Conservation (phyloP, 2,113 vertebrate species). For the Corydoras maculifer region DNA sequence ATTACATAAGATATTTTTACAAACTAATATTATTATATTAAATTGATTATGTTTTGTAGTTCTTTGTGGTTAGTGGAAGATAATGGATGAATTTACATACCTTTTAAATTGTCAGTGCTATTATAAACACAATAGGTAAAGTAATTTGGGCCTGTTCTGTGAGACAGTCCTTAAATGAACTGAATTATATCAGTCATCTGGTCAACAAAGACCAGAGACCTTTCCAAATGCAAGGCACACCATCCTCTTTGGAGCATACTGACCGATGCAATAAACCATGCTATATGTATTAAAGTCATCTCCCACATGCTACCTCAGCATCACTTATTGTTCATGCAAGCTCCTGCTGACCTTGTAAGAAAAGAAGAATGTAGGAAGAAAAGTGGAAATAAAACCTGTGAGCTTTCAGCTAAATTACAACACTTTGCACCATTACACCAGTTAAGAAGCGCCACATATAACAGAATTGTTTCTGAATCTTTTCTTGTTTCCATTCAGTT, state of each 20-base stretch:
- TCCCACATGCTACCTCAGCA: constrained; percentile 99
- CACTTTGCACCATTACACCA: constrained; percentile 85
- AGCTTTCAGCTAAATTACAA: constrained; percentile 83
- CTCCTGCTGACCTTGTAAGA: constrained; percentile 88
- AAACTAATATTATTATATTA: no score
- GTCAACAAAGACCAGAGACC: constrained; percentile 94
- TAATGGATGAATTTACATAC: not conserved
- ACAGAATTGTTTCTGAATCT: constrained; percentile 72
- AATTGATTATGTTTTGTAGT: no score
- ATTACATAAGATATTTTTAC: no score
- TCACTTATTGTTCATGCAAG: constrained; percentile 97
- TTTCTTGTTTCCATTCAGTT: constrained; percentile 24
- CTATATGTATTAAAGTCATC: constrained; percentile 99
- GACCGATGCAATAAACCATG: constrained; percentile 99
- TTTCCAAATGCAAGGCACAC: constrained; percentile 93
- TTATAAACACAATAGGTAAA: constrained; percentile 72
- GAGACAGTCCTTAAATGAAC: constrained; percentile 91
- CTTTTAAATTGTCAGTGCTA: not conserved
- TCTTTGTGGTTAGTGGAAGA: no score
- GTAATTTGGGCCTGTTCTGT: constrained; percentile 87
- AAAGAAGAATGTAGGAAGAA: constrained; percentile 16
- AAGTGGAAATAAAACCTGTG: constrained; percentile 55
- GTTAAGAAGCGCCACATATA: constrained; percentile 74
- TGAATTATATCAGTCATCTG: constrained; percentile 86
- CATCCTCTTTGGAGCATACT: constrained; percentile 96